These are phyloP conservation scores for Telenomus remus DNA, from an alignment of 1,140 invertebrate genomes.

Conservation along the genomic window DNA sequence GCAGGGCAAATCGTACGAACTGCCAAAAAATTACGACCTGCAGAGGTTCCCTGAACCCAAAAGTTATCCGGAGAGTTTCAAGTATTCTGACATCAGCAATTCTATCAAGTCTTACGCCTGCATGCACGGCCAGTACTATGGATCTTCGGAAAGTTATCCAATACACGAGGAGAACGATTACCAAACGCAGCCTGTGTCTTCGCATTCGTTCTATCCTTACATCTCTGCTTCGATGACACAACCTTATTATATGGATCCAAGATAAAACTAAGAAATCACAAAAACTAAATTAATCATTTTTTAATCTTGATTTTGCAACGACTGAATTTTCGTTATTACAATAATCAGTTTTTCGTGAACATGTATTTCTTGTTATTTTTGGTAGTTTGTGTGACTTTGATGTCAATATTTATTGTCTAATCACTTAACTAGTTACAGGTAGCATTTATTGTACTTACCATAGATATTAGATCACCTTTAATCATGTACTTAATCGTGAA, in stretches of 20 bases:
- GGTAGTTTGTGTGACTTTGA: too few relatives aligned
- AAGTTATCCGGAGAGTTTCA: slow-evolving; percentile 60
- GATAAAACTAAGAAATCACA: slow-evolving; percentile 49
- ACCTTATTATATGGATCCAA: slow-evolving; percentile 71
- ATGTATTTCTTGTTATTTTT: too few relatives aligned
- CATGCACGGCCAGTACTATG: slow-evolving; percentile 68
- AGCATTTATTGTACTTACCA: too few relatives aligned
- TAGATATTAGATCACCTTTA: too few relatives aligned
- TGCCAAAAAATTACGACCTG: slow-evolving; percentile 55
- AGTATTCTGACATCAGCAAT: slow-evolving; percentile 59
- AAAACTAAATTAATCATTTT: too few relatives aligned
- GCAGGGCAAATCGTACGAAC: slow-evolving; percentile 63
- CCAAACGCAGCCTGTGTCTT: slow-evolving; percentile 62
- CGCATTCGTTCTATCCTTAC: slow-evolving; percentile 71
- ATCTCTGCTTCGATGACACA: slow-evolving; percentile 69
- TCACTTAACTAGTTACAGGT: too few relatives aligned
- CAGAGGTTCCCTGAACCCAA: slow-evolving; percentile 65
- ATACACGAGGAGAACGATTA: slow-evolving; percentile 68
- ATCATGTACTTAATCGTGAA: too few relatives aligned
- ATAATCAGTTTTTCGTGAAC: too few relatives aligned
- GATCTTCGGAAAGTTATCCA: slow-evolving; percentile 62
- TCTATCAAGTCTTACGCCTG: slow-evolving; percentile 64
- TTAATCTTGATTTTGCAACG: too few relatives aligned
- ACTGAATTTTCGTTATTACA: too few relatives aligned
- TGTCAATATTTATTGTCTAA: too few relatives aligned